A percentile compares a stretch with the other conserved stretches of the same genome.
These are phyloP conservation scores for Heliornis fulica DNA, from an alignment of 2,113 vertebrate species.

Conservation along the genomic window DNA sequence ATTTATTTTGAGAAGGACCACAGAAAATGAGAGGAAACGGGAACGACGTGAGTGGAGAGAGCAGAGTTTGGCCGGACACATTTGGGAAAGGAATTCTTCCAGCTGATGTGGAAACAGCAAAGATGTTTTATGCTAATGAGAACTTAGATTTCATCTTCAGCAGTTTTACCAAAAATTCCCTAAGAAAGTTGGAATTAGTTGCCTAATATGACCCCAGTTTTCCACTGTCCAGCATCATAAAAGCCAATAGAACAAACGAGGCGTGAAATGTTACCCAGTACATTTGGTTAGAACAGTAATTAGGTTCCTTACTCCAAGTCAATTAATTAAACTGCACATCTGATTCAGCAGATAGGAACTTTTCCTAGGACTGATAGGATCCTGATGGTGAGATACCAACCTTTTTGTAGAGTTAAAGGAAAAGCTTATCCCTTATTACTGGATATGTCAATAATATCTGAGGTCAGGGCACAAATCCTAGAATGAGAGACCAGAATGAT, in stretches of 20 bases:
- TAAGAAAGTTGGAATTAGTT: no score
- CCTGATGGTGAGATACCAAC: background rate
- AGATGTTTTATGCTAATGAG: background rate
- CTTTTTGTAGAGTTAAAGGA: background rate
- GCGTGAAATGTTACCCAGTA: background rate
- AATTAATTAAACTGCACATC: background rate
- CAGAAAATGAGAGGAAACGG: conserved; percentile 24
- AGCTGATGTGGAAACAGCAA: background rate
- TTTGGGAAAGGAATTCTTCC: background rate
- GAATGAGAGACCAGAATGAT: background rate
- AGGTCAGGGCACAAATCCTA: background rate
- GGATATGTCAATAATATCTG: background rate
- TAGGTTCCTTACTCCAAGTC: background rate
- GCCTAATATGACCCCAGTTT: background rate
- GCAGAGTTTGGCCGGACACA: background rate
- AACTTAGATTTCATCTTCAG: background rate
- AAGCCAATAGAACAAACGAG: background rate
- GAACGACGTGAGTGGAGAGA: background rate
- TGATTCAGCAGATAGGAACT: background rate
- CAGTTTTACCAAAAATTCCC: background rate
- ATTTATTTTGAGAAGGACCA: conserved; percentile 25
- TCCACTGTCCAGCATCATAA: background rate
- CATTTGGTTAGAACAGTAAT: background rate
- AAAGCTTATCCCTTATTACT: background rate
- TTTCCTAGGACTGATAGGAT: background rate